Percentiles rank a stretch among this genome's conserved stretches.
Conservation (phyloP, 2,113 vertebrate genomes). For the Motacilla tschutschensis region DNA sequence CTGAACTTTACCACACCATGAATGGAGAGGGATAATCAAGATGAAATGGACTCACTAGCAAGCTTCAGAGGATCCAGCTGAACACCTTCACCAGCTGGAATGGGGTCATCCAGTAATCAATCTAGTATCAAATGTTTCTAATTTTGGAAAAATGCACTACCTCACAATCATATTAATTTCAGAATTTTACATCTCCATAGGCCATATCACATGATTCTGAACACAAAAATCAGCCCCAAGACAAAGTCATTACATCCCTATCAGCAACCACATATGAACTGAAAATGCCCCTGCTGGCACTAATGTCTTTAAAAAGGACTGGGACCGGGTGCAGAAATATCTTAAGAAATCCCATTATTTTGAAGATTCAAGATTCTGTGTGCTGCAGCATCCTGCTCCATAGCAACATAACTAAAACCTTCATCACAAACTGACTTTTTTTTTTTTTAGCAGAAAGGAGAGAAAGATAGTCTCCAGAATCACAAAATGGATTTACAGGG, state of each 20-base stretch:
- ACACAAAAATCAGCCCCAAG: not conserved
- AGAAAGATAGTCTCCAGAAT: not conserved
- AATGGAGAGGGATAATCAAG: not conserved
- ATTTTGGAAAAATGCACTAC: not conserved
- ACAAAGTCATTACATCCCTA: not conserved
- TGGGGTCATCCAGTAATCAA: not conserved
- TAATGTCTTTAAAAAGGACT: not conserved
- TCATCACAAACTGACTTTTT: not conserved
- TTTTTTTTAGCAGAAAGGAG: not conserved
- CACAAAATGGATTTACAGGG: not conserved
- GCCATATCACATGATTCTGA: not conserved
- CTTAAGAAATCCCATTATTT: not conserved
- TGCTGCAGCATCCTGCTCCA: conserved; percentile 15
- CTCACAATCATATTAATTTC: not conserved
- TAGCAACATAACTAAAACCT: not conserved
- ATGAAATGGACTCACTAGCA: not conserved
- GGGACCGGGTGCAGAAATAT: not conserved
- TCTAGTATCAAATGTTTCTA: not conserved
- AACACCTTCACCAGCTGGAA: not conserved
- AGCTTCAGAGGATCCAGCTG: not conserved
- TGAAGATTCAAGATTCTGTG: not conserved
- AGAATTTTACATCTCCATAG: not conserved
- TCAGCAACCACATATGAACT: not conserved
- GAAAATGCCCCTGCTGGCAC: not conserved
- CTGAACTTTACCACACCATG: not conserved